Evolutionary conservation across 2,888 invertebrate genomes (phyloP), one percentile per base, ranked within the genome.

Genomic region (Lathronympha strigana): DNA sequence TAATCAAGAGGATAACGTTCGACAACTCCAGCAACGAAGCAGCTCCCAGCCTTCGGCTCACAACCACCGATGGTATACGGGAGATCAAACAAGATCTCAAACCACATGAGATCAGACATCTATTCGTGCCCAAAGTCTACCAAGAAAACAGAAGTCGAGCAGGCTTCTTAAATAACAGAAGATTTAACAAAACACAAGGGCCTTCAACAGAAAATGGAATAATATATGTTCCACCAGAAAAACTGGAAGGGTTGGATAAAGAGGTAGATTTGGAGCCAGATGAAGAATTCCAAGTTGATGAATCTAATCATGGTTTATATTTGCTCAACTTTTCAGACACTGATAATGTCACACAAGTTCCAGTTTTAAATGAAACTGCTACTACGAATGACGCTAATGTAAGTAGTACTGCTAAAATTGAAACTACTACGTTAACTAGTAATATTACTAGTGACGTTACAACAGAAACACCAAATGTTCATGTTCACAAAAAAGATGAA

Each of bases 211-310:
- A 87, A 73, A 80, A 80, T 76, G 81, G 81, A 58, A 80, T 90
- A 70, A 73, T 92, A 61, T 92, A 90, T 67, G 82, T 92, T 58
- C 91, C 92, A 79, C 91, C 92, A 38, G 92, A 91, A 71, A 90
- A 88, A 67, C 77, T 87, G 68, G 90, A 92, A 76, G 90, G 86
- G 38, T 76, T 86, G 21, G 90, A 92, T 66, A 90, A 90, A 76
- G 92, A 90, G 76, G 75, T 87, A 25, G 87, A 91, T 64, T 76
- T 92, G 71, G 93, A 92, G 69, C 92, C 92, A 0, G 93, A 93
- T 71, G 93, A 93, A 82, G 92, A 90, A 67, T 92, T 93, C 63
- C 93, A 93, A 82, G 93, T 93, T 1, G 92, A 93, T 68, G 93
- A 93, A 77, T 92, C 92, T 0, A 93, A 92, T 72, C 93, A 93